phyloP scores from a whole-genome alignment of 2,113 vertebrate genomes.

The Prunella himalayana region DNA sequence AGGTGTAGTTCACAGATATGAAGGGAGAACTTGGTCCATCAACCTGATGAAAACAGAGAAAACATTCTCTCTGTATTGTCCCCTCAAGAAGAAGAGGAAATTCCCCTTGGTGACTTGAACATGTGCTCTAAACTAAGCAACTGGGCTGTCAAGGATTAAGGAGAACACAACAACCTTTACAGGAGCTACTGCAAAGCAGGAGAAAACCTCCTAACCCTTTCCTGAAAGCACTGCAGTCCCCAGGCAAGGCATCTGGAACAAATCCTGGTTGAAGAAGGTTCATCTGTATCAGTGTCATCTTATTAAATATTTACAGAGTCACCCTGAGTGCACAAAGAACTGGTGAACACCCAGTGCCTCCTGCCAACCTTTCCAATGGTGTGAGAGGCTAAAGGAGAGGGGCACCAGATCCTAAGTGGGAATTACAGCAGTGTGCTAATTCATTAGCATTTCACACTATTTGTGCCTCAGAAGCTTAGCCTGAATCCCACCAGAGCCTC shows the following conservation, averaged over 20 bases:
- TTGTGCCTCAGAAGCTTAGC: constrained; percentile 40
- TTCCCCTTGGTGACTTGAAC: background rate
- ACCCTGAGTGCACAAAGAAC: background rate
- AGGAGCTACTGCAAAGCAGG: background rate
- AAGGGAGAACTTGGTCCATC: background rate
- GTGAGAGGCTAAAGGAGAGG: background rate
- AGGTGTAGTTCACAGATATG: background rate
- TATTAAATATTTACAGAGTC: background rate
- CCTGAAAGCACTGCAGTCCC: background rate
- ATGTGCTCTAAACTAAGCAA: background rate
- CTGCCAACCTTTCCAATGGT: background rate
- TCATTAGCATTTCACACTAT: constrained; percentile 38
- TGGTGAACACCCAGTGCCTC: background rate
- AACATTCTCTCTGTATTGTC: background rate
- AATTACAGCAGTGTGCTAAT: background rate
- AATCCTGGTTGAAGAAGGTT: background rate
- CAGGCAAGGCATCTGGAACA: background rate
- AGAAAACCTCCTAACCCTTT: background rate
- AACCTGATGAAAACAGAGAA: background rate
- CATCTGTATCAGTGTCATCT: background rate
- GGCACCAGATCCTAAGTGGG: background rate
- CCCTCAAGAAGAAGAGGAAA: background rate
- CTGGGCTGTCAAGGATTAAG: background rate
- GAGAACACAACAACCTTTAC: background rate
- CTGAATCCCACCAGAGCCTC: constrained; percentile 40